Percentiles rank a stretch among this genome's conserved stretches.
Evolutionary conservation across 2,888 invertebrate species (phyloP).

Genomic region (Ganaspis brasiliensis): DNA sequence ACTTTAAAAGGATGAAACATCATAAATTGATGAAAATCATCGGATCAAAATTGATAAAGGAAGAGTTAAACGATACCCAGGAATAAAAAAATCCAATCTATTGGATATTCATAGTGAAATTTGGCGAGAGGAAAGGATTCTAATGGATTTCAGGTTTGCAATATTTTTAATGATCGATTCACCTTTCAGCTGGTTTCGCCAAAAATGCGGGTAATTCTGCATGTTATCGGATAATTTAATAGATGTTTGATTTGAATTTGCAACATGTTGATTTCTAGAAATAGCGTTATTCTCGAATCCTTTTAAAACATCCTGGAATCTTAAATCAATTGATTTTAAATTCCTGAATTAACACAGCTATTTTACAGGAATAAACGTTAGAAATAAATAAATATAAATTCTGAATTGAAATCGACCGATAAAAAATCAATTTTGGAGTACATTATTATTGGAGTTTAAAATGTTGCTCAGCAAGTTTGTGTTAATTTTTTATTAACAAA

Average conservation of each 20-base stretch:
- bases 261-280: not conserved
- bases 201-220: not conserved
- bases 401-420: no score
- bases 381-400: no score
- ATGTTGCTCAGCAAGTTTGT: no score
- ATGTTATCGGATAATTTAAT: conserved; percentile 4
- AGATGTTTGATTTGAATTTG: conserved; percentile 3
- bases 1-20: conserved; percentile 1
- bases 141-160: not conserved
- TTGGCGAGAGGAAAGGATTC: conserved; percentile 1
- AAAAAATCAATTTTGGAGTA: no score
- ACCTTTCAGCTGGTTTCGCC: not conserved
- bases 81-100: not conserved
- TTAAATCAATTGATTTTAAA: no score
- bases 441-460: no score
- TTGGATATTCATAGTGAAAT: conserved; percentile 33
- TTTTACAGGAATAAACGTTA: no score
- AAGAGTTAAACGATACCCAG: conserved; percentile 4
- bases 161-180: conserved; percentile 8
- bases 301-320: no score
- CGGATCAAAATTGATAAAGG: conserved; percentile 28
- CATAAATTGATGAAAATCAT: conserved; percentile 11
- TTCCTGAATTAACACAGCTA: no score
- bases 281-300: no score
- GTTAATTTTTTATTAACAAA: no score